Conservation (phyloP, 2,888 invertebrate genomes). For the Amiota communis region DNA sequence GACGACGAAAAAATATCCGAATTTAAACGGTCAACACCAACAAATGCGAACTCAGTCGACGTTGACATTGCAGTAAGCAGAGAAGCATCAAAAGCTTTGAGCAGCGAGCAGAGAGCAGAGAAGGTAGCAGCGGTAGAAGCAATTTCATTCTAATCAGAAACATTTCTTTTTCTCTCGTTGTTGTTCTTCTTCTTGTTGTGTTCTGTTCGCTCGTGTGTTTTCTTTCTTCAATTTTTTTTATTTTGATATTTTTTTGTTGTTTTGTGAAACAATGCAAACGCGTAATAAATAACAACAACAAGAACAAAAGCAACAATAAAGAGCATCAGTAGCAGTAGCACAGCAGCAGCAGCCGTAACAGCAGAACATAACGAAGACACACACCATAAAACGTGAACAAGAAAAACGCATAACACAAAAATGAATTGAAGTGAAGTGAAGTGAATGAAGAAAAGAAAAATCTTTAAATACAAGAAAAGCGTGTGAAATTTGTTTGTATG, state of each 20-base stretch:
- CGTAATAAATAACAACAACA: constrained; percentile 28
- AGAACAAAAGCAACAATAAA: constrained; percentile 6
- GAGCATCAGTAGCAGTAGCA: background rate
- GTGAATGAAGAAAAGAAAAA: background rate
- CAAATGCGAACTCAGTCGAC: constrained; percentile 32
- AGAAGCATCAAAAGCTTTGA: background rate
- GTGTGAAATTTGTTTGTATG: constrained; percentile 8
- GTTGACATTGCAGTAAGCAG: constrained; percentile 30
- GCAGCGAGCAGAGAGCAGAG: background rate
- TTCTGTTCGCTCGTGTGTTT: no score
- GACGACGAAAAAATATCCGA: background rate
- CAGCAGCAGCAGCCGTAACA: background rate
- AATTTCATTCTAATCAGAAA: constrained; percentile 5
- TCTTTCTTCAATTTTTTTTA: no score
- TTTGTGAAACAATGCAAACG: constrained; percentile 26
- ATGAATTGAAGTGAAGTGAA: background rate
- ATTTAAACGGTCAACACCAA: background rate
- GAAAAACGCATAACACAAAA: background rate
- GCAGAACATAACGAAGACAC: no score
- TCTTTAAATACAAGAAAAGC: background rate
- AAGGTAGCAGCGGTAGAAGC: background rate
- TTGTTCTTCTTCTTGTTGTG: no score
- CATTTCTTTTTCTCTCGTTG: no score
- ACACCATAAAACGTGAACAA: background rate
- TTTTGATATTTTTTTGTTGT: no score